These are phyloP conservation scores for Acomys russatus DNA, from an alignment of 2,797 vertebrate genomes.

Conservation along the genomic window DNA sequence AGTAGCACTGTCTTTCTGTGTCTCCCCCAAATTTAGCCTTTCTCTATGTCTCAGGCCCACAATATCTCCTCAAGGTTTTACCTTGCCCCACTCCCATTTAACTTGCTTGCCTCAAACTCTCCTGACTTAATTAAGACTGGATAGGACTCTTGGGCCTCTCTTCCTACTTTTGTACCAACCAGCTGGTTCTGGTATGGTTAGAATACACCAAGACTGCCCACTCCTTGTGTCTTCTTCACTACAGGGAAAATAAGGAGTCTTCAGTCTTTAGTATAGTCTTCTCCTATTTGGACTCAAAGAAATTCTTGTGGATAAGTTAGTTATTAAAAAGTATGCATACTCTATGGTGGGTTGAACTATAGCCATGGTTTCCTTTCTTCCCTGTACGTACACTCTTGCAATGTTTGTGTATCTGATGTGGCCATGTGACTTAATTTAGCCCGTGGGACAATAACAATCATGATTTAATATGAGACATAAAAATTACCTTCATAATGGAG, in stretches of 20 bases:
- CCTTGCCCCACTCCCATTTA: background rate
- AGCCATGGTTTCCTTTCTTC: background rate
- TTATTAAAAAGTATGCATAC: conserved; percentile 40
- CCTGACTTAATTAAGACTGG: conserved; percentile 35
- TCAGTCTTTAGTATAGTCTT: background rate
- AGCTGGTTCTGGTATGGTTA: background rate
- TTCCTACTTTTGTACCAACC: background rate
- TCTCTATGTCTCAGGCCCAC: background rate
- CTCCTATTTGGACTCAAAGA: conserved; percentile 10
- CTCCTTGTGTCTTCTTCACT: background rate
- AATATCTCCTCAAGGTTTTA: background rate
- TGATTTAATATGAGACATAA: conserved; percentile 4
- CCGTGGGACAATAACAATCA: background rate
- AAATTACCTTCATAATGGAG: background rate
- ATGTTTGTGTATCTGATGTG: conserved; percentile 28
- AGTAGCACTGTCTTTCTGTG: background rate
- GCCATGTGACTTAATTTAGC: background rate
- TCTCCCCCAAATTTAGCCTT: background rate
- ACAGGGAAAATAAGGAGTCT: background rate
- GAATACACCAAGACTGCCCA: background rate
- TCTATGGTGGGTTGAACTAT: background rate
- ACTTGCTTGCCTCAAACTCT: conserved; percentile 7
- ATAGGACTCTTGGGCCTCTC: background rate
- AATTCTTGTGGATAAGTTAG: background rate
- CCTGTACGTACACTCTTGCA: background rate